Conservation (phyloP, 2,888 invertebrate genomes). For the Amorpha juglandis region DNA sequence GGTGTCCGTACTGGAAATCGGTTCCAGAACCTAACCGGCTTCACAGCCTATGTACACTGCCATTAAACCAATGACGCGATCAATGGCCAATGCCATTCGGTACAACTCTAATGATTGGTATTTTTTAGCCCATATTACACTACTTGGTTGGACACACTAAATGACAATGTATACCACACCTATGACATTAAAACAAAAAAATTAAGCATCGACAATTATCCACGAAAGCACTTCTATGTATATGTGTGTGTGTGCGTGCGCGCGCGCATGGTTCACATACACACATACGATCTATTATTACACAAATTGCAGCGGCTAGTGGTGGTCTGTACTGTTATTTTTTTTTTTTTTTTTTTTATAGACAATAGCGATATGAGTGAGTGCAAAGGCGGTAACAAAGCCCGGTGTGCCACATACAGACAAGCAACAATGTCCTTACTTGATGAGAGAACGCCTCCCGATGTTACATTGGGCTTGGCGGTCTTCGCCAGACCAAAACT, state of each 20-base stretch:
- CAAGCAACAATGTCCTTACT: slow-evolving; percentile 56
- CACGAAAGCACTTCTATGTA: neutral
- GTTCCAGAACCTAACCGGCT: too few relatives aligned
- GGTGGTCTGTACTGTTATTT: slow-evolving; percentile 44
- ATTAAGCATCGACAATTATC: neutral
- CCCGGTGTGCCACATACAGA: slow-evolving; percentile 15
- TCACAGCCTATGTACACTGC: too few relatives aligned
- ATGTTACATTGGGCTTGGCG: slow-evolving; percentile 64
- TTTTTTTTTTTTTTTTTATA: too few relatives aligned
- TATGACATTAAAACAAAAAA: neutral
- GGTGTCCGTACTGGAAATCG: too few relatives aligned
- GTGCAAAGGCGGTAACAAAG: slow-evolving; percentile 7
- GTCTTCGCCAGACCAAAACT: slow-evolving; percentile 75
- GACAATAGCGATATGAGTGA: neutral
- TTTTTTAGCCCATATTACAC: too few relatives aligned
- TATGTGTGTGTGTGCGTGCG: neutral
- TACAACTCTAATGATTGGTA: too few relatives aligned
- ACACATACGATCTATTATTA: neutral
- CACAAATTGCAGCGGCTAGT: slow-evolving; percentile 51
- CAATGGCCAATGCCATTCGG: too few relatives aligned
- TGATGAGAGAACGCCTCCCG: slow-evolving; percentile 60
- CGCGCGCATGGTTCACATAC: neutral
- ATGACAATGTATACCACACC: neutral
- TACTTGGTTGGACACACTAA: too few relatives aligned
- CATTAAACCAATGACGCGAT: too few relatives aligned